Evolutionary conservation across 2,888 invertebrate genomes (phyloP), one percentile per base, ranked within the genome.

Genomic region (Entomobrya proxima): DNA sequence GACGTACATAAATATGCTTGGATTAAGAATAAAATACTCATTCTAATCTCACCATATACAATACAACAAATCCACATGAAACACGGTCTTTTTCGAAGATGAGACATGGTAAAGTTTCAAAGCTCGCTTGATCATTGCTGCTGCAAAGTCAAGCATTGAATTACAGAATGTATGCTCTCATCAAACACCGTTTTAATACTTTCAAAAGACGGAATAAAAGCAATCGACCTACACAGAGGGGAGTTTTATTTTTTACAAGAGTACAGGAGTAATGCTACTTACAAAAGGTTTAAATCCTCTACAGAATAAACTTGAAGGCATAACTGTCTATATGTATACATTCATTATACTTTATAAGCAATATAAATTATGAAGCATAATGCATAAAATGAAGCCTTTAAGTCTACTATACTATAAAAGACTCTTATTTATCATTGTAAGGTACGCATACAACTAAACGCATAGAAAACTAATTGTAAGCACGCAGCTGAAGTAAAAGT

Each of bases 1-100:
- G 2, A 67, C 11, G 24, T 24, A 67, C 0, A 64, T 18, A 35
- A 76, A 58, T 37, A 76, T 27, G 58, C 55, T 55, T 24, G 76
- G 52, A 76, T 37, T 58, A 55, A 24, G 37, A n/a, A 58, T 76
- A 76, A 76, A 75, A 76, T 55, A 76, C 58, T 55, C 37, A 55
- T 76, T 76, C 40, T 55, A 55, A 76, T 55, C 69, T 69, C 24
- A 21, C 37, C 64, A 67, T 67, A 18, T 35, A 35, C 32, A 30
- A 61, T 61, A 61, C 4, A 61, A 27, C 11, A 30, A 7, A 15
- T 13, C 9, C 24, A 21, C 37, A 37, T 69, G 6, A 69, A 0
- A 37, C 24, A 58, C 58, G 11, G 69, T 44, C 21, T 69, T 9
- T 6, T 44, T 40, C 27, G 27, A 40, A 27, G 44, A 44, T 2